These are phyloP conservation scores for Thysanoteuthis rhombus DNA, from an alignment of 2,888 invertebrate species.

Conservation along the genomic window DNA sequence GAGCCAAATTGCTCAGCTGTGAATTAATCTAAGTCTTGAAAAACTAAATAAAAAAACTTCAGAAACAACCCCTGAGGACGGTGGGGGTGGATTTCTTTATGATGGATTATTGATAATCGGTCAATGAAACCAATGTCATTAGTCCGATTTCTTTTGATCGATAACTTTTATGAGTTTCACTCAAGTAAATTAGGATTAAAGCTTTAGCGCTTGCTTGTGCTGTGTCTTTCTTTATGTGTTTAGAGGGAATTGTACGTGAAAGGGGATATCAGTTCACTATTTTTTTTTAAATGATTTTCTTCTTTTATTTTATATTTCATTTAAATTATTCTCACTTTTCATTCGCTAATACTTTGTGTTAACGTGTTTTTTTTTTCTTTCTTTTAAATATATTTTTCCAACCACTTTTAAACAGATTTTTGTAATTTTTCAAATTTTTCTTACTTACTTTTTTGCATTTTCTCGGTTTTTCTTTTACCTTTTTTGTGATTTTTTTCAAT, in stretches of 20 bases:
- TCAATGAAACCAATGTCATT: slow-evolving; percentile 12
- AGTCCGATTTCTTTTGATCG: neutral
- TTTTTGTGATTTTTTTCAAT: too few species aligned
- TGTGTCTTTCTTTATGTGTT: neutral
- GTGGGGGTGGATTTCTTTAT: neutral
- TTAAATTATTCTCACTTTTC: neutral
- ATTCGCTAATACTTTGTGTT: neutral
- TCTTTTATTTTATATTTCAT: neutral
- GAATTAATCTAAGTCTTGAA: neutral
- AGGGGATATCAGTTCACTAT: neutral
- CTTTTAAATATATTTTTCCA: neutral
- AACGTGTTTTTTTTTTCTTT: neutral
- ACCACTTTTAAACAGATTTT: neutral
- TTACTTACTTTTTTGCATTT: too few species aligned
- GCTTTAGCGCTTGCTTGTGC: neutral
- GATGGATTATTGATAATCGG: neutral
- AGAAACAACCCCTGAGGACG: too few species aligned
- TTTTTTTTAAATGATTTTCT: neutral
- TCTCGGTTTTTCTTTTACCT: too few species aligned
- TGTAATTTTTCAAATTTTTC: neutral
- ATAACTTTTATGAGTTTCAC: slow-evolving; percentile 12
- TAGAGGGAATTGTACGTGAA: neutral
- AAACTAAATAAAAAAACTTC: too few species aligned
- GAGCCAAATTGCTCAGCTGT: neutral
- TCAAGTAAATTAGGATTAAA: slow-evolving; percentile 12